Conservation (phyloP, 2,888 invertebrate genomes). For the Rotaria sp. region DNA sequence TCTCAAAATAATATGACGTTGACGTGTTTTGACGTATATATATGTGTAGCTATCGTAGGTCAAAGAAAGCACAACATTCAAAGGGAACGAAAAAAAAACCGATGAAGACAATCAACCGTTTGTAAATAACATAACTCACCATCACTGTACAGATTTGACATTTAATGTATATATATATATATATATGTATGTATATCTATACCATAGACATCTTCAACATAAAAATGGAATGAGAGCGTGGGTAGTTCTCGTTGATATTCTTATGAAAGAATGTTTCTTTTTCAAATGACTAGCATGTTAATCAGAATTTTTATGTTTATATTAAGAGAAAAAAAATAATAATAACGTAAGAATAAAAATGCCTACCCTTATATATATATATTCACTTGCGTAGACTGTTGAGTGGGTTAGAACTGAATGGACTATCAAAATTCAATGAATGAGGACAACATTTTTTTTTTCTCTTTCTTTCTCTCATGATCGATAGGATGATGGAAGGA, state of each 20-base stretch:
- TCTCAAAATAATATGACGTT: not conserved
- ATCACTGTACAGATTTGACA: not conserved
- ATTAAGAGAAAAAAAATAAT: not conserved
- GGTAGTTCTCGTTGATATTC: not conserved
- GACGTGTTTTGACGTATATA: not conserved
- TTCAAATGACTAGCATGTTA: not conserved
- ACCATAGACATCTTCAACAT: not conserved
- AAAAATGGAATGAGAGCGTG: not conserved
- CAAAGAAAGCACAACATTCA: not conserved
- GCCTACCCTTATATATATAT: not conserved
- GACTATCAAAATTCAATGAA: conserved; percentile 12
- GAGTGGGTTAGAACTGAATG: not conserved
- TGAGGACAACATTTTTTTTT: not conserved
- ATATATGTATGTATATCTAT: not conserved
- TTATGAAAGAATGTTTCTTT: not conserved
- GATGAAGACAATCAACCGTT: conserved; percentile 15
- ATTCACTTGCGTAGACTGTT: not conserved
- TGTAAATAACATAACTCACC: not conserved
- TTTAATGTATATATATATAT: not conserved
- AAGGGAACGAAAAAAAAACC: not conserved
- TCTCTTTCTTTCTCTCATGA: not conserved
- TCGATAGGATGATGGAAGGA: not conserved
- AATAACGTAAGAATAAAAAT: too few species aligned
- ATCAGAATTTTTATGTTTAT: not conserved
- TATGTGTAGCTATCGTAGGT: not conserved